Evolutionary conservation across 2,113 vertebrate genomes (phyloP).

Genomic region (Melanotaenia duboulayi): DNA sequence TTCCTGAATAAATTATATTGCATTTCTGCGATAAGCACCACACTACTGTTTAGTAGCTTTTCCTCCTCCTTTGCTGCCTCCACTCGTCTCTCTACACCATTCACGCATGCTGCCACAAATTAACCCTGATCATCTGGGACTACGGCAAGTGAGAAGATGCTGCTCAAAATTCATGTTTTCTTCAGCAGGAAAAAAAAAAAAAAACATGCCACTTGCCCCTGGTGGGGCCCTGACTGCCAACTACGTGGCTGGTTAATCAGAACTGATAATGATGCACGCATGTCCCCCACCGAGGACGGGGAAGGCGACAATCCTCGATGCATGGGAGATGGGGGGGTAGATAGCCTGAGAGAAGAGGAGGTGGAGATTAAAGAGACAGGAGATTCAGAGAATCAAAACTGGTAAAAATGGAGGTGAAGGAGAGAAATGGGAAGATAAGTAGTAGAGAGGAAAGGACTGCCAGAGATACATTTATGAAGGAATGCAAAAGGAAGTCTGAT

Average conservation of each 20-base stretch:
- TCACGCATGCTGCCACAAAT: slow-evolving; percentile 70
- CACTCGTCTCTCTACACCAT: slow-evolving; percentile 53
- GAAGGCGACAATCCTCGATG: slow-evolving; percentile 36
- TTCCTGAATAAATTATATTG: slow-evolving; percentile 81
- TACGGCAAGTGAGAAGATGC: slow-evolving; percentile 51
- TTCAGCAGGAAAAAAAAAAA: slow-evolving; percentile 24
- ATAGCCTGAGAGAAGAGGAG: slow-evolving; percentile 44
- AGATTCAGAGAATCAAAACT: slow-evolving; percentile 37
- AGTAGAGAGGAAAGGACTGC: slow-evolving; percentile 9
- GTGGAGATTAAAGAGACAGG: slow-evolving; percentile 53
- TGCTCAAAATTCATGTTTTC: slow-evolving; percentile 75
- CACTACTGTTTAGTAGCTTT: slow-evolving; percentile 68
- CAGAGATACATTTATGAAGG: slow-evolving; percentile 13
- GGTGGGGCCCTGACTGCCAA: slow-evolving; percentile 53
- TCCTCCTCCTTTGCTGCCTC: slow-evolving; percentile 51
- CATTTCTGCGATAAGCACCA: slow-evolving; percentile 74
- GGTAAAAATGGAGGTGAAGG: slow-evolving; percentile 50
- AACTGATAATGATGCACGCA: slow-evolving; percentile 71
- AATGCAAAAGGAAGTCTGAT: slow-evolving; percentile 23
- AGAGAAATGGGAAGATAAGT: slow-evolving; percentile 29
- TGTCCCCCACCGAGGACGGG: slow-evolving; percentile 68
- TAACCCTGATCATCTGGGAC: slow-evolving; percentile 77
- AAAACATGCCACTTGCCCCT: slow-evolving; percentile 52
- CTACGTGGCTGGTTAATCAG: slow-evolving; percentile 68
- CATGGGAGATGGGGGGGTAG: slow-evolving; percentile 24